Evolutionary conservation across 1,140 invertebrate species (phyloP).

Genomic region (Drosophila ambigua): DNA sequence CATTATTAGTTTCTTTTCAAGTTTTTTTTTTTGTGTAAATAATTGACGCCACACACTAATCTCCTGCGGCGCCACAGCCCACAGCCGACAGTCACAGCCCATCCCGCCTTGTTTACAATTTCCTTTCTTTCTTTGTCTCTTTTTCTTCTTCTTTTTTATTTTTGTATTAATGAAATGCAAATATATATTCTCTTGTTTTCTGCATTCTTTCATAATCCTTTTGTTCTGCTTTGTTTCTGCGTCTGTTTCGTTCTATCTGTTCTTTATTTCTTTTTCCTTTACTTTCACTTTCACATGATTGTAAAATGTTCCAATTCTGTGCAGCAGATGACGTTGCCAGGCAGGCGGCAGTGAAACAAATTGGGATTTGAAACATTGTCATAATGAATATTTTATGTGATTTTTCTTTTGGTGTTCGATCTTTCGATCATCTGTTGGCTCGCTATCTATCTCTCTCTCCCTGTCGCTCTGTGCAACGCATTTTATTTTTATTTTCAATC

Average conservation of each 20-base stretch:
- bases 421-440: slow-evolving; percentile 1
- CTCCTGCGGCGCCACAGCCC: no score
- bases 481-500: slow-evolving; percentile 46
- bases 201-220: neutral
- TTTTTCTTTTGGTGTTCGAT: slow-evolving; percentile 26
- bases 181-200: slow-evolving; percentile 13
- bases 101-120: neutral
- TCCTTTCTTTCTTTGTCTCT: neutral
- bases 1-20: neutral
- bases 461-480: slow-evolving; percentile 29
- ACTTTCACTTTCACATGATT: slow-evolving; percentile 5
- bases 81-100: no score
- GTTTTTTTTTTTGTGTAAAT: no score
- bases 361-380: neutral
- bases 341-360: slow-evolving; percentile 27
- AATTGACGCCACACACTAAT: no score
- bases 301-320: neutral
- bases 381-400: neutral
- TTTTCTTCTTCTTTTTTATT: neutral
- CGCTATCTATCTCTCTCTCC: slow-evolving; percentile 1
- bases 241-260: slow-evolving; percentile 4
- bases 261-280: slow-evolving; percentile 22
- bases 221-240: neutral
- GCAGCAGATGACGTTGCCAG: slow-evolving; percentile 17
- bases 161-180: slow-evolving; percentile 28